A percentile compares a stretch with the other conserved stretches of the same genome.
phyloP scores from a whole-genome alignment of 2,888 invertebrate species.

The Aporophyla nigra region DNA sequence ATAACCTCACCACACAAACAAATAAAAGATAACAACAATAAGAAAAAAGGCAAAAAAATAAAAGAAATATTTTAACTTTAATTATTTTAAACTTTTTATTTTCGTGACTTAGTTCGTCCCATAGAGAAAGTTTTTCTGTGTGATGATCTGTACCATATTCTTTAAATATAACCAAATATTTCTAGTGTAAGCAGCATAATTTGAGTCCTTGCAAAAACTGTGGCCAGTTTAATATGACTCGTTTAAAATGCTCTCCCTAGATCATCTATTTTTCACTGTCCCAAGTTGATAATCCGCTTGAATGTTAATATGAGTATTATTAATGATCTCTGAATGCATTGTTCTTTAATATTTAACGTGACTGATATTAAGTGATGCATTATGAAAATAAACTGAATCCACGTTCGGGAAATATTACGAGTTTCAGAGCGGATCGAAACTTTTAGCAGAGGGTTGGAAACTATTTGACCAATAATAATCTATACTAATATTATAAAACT shows the following conservation, averaged over 20 bases:
- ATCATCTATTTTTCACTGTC: constrained; percentile 38
- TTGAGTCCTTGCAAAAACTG: background rate
- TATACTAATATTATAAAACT: too few species aligned
- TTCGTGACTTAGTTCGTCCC: background rate
- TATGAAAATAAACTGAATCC: constrained; percentile 21
- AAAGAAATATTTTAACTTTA: too few species aligned
- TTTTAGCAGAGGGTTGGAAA: background rate
- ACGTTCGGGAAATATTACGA: background rate
- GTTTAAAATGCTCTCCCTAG: constrained; percentile 8
- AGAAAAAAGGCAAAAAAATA: too few species aligned
- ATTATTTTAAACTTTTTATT: background rate
- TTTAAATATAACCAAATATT: background rate
- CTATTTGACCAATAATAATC: background rate
- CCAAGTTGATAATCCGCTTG: constrained; percentile 32
- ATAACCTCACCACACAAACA: too few species aligned
- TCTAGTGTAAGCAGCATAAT: background rate
- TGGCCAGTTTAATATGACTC: background rate
- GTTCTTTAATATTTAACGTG: constrained; percentile 32
- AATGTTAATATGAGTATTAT: constrained; percentile 38
- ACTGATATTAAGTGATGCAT: constrained; percentile 28
- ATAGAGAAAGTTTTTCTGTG: too few species aligned
- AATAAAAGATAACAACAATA: too few species aligned
- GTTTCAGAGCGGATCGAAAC: background rate
- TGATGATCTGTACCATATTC: background rate
- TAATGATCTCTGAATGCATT: constrained; percentile 32